Conservation (phyloP, 2,888 invertebrate species). For the Melanostoma mellinum region DNA sequence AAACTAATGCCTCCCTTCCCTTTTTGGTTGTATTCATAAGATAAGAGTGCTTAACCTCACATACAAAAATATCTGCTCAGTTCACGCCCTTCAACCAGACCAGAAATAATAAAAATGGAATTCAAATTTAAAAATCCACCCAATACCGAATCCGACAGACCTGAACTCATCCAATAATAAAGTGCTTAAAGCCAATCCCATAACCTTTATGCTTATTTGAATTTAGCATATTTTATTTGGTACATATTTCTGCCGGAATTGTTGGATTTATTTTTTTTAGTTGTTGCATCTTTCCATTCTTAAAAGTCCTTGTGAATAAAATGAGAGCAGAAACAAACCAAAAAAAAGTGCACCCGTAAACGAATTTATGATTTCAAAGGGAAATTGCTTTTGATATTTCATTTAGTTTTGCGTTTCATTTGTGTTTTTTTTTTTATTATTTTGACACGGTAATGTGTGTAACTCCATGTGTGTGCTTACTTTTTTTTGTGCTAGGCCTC, state of each 20-base stretch:
- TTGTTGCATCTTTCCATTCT: neutral
- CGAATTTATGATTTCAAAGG: slow-evolving; percentile 71
- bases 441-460: too few relatives aligned
- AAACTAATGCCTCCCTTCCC: too few relatives aligned
- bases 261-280: neutral
- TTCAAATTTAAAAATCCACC: slow-evolving; percentile 21
- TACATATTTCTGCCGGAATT: slow-evolving; percentile 51
- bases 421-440: neutral
- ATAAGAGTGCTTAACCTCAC: too few relatives aligned
- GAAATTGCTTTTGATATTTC: slow-evolving; percentile 71
- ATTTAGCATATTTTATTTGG: slow-evolving; percentile 70
- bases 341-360: slow-evolving; percentile 46
- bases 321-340: slow-evolving; percentile 8
- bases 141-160: slow-evolving; percentile 47
- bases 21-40: too few relatives aligned
- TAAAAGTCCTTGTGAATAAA: slow-evolving; percentile 37
- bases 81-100: slow-evolving; percentile 55
- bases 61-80: slow-evolving; percentile 55
- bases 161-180: slow-evolving; percentile 71
- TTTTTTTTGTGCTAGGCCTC: slow-evolving; percentile 8
- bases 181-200: slow-evolving; percentile 71
- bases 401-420: slow-evolving; percentile 42
- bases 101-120: neutral
- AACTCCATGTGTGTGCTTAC: neutral
- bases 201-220: slow-evolving; percentile 70